These are phyloP conservation scores for Thymallus thymallus DNA, from an alignment of 2,113 vertebrate genomes.

Conservation along the genomic window DNA sequence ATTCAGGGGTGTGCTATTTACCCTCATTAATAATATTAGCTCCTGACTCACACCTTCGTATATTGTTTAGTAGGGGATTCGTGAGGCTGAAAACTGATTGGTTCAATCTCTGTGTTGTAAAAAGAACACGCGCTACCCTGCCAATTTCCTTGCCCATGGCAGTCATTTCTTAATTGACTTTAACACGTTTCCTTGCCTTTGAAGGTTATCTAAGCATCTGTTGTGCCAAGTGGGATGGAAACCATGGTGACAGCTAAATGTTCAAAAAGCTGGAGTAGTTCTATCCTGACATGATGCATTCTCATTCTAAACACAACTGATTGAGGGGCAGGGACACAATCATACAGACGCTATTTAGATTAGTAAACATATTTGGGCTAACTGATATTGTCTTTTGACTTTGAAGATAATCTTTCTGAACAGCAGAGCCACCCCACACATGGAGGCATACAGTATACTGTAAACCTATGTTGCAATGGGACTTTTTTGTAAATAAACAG, in stretches of 20 bases:
- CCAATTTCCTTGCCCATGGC: conserved; percentile 2
- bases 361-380: no score
- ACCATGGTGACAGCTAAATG: background rate
- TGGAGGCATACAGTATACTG: no score
- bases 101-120: conserved; percentile 33
- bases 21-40: conserved; percentile 36
- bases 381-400: no score
- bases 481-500: no score
- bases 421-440: no score
- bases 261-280: background rate
- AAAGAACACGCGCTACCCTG: background rate
- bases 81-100: conserved; percentile 53
- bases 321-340: no score
- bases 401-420: no score
- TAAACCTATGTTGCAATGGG: no score
- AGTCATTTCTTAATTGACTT: conserved; percentile 41
- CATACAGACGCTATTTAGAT: no score
- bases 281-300: background rate
- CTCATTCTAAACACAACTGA: no score
- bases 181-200: conserved; percentile 27
- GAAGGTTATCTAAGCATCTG: conserved; percentile 45
- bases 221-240: conserved; percentile 5
- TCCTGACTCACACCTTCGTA: conserved; percentile 61
- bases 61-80: conserved; percentile 45
- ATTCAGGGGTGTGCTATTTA: no score